Percentiles rank a stretch among this genome's conserved stretches.
Evolutionary conservation across 2,888 invertebrate species (phyloP).

Genomic region (Nipponacmea schrenckii): DNA sequence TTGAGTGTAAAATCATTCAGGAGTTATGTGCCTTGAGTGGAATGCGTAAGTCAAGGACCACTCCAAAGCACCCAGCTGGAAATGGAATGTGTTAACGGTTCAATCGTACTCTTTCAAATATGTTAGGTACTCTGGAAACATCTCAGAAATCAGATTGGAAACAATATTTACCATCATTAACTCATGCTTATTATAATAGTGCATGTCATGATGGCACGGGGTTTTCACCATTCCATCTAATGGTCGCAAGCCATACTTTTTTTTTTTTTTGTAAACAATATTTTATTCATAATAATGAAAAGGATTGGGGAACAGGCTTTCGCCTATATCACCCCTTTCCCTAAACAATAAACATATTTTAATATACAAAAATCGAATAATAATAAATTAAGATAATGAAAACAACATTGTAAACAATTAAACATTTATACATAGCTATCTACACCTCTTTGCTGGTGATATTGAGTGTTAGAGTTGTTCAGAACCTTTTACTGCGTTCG

Average conservation of each 20-base stretch:
- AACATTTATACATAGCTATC: no score
- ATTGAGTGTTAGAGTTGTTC: no score
- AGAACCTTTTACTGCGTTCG: no score
- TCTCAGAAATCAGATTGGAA: conserved; percentile 31
- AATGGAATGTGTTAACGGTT: conserved; percentile 32
- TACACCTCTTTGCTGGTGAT: no score
- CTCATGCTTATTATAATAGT: conserved; percentile 27
- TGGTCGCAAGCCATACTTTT: conserved; percentile 29
- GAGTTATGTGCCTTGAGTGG: conserved; percentile 24
- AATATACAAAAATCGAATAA: no score
- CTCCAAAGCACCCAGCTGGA: conserved; percentile 33
- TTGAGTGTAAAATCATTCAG: conserved; percentile 25
- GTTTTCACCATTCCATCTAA: conserved; percentile 28
- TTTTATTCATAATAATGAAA: no score
- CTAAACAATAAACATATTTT: no score
- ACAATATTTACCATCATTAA: conserved; percentile 18
- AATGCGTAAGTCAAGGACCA: conserved; percentile 26
- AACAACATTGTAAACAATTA: no score
- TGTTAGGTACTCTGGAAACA: conserved; percentile 26
- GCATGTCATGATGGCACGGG: conserved; percentile 26
- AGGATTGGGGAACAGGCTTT: no score
- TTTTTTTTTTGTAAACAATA: no score
- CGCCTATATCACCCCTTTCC: no score
- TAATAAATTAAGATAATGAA: no score
- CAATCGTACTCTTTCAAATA: conserved; percentile 26